phyloP scores from a whole-genome alignment of 2,797 vertebrate genomes.

The Pyrrhura leucotis region DNA sequence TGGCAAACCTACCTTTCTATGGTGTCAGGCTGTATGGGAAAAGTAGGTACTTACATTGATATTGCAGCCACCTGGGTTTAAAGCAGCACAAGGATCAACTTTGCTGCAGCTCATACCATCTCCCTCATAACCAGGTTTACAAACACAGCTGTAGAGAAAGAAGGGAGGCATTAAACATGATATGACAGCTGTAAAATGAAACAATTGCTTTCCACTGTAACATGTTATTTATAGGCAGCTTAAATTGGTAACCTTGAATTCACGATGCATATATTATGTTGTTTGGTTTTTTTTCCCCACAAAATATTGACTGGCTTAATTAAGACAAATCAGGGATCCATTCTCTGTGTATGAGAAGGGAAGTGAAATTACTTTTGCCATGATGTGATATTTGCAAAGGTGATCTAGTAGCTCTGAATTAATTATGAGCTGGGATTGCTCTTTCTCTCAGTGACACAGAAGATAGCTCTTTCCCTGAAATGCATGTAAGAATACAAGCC shows the following conservation, averaged over 20 bases:
- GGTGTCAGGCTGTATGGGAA: neutral
- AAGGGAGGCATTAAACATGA: neutral
- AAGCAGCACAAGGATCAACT: slow-evolving; percentile 81
- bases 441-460: neutral
- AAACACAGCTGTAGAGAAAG: slow-evolving; percentile 83
- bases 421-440: neutral
- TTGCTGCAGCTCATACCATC: slow-evolving; percentile 86
- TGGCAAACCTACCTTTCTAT: neutral
- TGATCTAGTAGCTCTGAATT: neutral
- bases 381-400: neutral
- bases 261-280: neutral
- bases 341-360: neutral
- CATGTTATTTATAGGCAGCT: neutral
- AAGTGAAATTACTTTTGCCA: neutral
- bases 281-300: neutral
- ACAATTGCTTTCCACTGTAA: neutral
- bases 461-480: neutral
- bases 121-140: slow-evolving; percentile 88
- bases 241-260: neutral
- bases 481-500: neutral
- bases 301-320: neutral
- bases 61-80: slow-evolving; percentile 79
- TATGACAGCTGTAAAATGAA: neutral
- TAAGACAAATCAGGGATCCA: neutral
- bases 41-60: slow-evolving; percentile 78